phyloP scores from a whole-genome alignment of 2,888 invertebrate genomes.

The Plemyria rubiginata region DNA sequence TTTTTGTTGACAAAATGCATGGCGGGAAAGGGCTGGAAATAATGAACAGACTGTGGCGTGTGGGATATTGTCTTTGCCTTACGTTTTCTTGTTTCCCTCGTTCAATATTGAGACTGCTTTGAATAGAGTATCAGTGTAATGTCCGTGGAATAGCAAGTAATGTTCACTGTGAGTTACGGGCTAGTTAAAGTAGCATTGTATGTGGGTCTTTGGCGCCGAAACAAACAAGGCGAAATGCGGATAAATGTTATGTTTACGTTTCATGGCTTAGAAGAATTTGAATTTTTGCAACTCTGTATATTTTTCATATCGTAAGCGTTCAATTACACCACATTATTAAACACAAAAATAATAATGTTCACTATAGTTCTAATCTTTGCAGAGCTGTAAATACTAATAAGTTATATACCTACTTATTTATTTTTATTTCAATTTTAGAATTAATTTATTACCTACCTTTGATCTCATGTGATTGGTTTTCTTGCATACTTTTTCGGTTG shows the following conservation, averaged over 20 bases:
- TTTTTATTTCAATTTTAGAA: no score
- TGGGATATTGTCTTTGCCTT: conserved; percentile 43
- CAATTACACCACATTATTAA: no score
- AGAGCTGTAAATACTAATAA: no score
- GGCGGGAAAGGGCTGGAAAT: conserved; percentile 68
- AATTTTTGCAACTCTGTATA: conserved; percentile 1
- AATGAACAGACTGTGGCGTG: conserved; percentile 61
- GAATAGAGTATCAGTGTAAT: conserved; percentile 36
- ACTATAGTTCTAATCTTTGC: no score
- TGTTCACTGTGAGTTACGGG: conserved; percentile 32
- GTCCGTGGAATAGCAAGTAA: conserved; percentile 30
- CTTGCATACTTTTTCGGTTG: no score
- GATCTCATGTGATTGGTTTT: no score
- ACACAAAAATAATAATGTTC: no score
- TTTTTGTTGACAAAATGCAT: conserved; percentile 59
- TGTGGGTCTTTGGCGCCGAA: conserved; percentile 23
- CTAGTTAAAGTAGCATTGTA: conserved; percentile 23
- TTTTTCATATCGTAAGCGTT: not conserved
- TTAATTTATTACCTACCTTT: no score
- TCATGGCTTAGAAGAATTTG: not conserved
- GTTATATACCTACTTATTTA: no score
- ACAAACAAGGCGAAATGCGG: conserved; percentile 13
- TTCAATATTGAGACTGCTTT: conserved; percentile 43
- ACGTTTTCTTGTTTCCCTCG: conserved; percentile 41
- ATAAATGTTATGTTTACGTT: conserved; percentile 13